Percentiles rank a stretch among this genome's conserved stretches.
These are phyloP conservation scores for Syrphus vitripennis DNA, from an alignment of 2,888 invertebrate genomes.

Conservation along the genomic window DNA sequence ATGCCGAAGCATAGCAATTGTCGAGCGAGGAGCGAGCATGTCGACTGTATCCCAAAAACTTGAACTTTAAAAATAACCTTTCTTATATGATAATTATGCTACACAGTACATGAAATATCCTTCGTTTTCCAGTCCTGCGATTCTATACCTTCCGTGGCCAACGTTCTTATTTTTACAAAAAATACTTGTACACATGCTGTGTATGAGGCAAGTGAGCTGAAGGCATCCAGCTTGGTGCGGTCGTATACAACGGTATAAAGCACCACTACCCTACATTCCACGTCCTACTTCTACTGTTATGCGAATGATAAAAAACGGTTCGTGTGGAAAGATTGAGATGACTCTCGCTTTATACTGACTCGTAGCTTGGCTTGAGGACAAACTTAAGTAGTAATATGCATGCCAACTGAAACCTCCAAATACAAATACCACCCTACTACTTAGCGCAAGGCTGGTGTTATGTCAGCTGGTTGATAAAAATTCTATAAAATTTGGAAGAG, in stretches of 20 bases:
- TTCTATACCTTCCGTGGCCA: conserved; percentile 36
- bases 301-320: conserved; percentile 9
- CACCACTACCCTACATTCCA: neutral
- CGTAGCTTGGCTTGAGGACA: neutral
- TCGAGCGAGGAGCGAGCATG: too few relatives aligned
- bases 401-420: conserved; percentile 11
- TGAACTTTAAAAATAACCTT: conserved; percentile 68
- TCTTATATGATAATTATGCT: conserved; percentile 67
- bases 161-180: conserved; percentile 12
- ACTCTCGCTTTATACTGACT: neutral
- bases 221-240: conserved; percentile 7
- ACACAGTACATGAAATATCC: conserved; percentile 37
- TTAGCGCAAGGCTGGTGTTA: conserved; percentile 16
- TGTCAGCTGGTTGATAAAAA: conserved; percentile 13
- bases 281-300: neutral
- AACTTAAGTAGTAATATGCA: conserved; percentile 39
- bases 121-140: conserved; percentile 1
- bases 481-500: neutral
- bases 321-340: conserved; percentile 33
- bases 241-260: neutral
- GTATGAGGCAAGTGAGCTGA: neutral
- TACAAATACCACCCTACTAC: neutral
- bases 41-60: conserved; percentile 51
- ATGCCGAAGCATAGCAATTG: conserved; percentile 25
- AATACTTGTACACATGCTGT: neutral